Percentiles rank a stretch among this genome's conserved stretches.
Conservation (phyloP, 2,888 invertebrate species). For the Acanthacorydalis orientalis region DNA sequence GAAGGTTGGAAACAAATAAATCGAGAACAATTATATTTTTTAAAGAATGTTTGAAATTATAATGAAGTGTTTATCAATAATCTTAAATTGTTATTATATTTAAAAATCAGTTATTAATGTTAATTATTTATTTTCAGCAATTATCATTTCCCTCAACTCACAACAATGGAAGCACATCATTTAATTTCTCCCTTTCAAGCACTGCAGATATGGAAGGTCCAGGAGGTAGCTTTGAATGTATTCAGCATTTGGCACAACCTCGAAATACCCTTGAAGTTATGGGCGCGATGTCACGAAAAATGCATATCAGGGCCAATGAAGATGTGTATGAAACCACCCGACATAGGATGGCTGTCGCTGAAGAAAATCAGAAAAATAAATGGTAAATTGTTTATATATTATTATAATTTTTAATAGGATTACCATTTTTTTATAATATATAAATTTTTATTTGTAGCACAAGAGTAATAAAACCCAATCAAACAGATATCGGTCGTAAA, state of each 20-base stretch:
- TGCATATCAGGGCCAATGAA: constrained; percentile 88
- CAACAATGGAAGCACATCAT: constrained; percentile 36
- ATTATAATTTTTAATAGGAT: background rate
- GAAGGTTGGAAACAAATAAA: too few species aligned
- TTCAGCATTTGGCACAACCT: constrained; percentile 44
- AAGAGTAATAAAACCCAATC: constrained; percentile 83
- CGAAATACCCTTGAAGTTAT: constrained; percentile 53
- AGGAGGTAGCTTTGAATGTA: constrained; percentile 87
- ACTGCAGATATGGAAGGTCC: constrained; percentile 65
- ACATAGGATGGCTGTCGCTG: constrained; percentile 80
- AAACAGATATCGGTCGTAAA: constrained; percentile 75
- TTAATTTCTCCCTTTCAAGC: constrained; percentile 63
- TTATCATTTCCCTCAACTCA: constrained; percentile 55
- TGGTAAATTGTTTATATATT: constrained; percentile 37
- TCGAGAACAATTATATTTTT: too few species aligned
- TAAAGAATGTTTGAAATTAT: too few species aligned
- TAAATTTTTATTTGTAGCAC: constrained; percentile 43
- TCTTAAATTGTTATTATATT: background rate
- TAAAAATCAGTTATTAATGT: constrained; percentile 9
- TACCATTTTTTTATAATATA: background rate
- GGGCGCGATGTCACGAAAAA: constrained; percentile 72
- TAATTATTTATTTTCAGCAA: constrained; percentile 38
- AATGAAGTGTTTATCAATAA: background rate
- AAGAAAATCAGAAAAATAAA: constrained; percentile 86
- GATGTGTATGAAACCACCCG: constrained; percentile 89